These are phyloP conservation scores for Cheilosia soror DNA, from an alignment of 2,888 invertebrate species.

Conservation along the genomic window DNA sequence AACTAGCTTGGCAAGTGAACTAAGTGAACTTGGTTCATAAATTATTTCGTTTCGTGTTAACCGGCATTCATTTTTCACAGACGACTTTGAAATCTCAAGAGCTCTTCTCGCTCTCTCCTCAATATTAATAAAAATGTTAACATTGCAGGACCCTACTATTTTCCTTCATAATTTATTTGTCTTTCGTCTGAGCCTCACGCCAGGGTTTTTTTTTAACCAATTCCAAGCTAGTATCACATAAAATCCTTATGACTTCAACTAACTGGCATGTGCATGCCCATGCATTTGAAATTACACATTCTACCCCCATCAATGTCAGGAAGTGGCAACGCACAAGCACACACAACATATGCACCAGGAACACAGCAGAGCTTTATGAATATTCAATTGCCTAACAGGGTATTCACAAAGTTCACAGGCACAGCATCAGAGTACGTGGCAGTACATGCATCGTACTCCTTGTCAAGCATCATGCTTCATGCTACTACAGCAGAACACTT, in stretches of 20 bases:
- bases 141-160: background rate
- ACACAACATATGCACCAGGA: background rate
- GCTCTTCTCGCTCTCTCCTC: background rate
- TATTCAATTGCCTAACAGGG: slow-evolving; percentile 67
- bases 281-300: slow-evolving; percentile 69
- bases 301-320: slow-evolving; percentile 66
- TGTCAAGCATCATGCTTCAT: slow-evolving; percentile 40
- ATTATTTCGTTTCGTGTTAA: too few relatives aligned
- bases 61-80: background rate
- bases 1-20: too few relatives aligned
- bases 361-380: slow-evolving; percentile 54
- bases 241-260: slow-evolving; percentile 41
- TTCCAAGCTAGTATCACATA: slow-evolving; percentile 13
- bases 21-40: background rate
- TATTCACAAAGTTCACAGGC: slow-evolving; percentile 52
- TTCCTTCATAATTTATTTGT: slow-evolving; percentile 42
- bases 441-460: slow-evolving; percentile 16
- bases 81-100: background rate
- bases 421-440: background rate
- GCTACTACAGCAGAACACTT: slow-evolving; percentile 29
- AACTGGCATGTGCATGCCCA: slow-evolving; percentile 66
- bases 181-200: slow-evolving; percentile 37
- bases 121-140: background rate
- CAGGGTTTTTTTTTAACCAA: background rate
- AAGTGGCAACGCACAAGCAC: slow-evolving; percentile 15